Conservation (phyloP, 1,140 invertebrate species). For the Berghia stephanieae region DNA sequence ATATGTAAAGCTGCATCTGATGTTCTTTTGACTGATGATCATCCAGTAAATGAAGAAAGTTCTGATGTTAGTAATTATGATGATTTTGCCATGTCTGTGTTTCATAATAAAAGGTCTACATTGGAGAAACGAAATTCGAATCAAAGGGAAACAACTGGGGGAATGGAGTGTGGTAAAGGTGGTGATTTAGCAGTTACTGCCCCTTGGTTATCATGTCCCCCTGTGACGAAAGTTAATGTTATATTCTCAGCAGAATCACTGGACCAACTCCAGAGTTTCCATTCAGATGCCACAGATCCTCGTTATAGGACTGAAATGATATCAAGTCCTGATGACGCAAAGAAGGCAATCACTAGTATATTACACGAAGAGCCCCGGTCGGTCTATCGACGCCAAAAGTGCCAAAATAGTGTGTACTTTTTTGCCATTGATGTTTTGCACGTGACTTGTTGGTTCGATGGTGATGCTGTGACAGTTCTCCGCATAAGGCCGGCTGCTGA, state of each 20-base stretch:
- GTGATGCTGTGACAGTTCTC: conserved; percentile 57
- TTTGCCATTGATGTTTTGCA: conserved; percentile 66
- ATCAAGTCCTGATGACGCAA: conserved; percentile 54
- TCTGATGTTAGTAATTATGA: no score
- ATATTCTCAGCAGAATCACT: conserved; percentile 49
- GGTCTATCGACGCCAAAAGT: conserved; percentile 73
- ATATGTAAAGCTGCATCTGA: background rate
- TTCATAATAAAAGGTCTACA: no score
- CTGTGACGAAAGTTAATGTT: conserved; percentile 59
- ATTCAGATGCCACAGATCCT: conserved; percentile 10
- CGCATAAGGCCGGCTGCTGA: conserved; percentile 51
- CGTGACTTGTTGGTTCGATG: conserved; percentile 68
- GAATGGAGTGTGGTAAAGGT: background rate
- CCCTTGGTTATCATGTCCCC: conserved; percentile 51
- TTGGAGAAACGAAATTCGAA: no score
- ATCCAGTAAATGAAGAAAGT: no score
- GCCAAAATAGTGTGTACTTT: conserved; percentile 65
- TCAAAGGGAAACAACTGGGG: no score
- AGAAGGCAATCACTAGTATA: conserved; percentile 72
- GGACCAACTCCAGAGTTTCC: conserved; percentile 50
- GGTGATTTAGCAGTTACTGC: conserved; percentile 45
- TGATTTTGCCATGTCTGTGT: no score
- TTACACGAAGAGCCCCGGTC: conserved; percentile 83
- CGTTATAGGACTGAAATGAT: conserved; percentile 44
- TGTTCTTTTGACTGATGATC: no score